Evolutionary conservation across 1,140 invertebrate genomes (phyloP).

Genomic region (Macrotrachela quadricornifera): DNA sequence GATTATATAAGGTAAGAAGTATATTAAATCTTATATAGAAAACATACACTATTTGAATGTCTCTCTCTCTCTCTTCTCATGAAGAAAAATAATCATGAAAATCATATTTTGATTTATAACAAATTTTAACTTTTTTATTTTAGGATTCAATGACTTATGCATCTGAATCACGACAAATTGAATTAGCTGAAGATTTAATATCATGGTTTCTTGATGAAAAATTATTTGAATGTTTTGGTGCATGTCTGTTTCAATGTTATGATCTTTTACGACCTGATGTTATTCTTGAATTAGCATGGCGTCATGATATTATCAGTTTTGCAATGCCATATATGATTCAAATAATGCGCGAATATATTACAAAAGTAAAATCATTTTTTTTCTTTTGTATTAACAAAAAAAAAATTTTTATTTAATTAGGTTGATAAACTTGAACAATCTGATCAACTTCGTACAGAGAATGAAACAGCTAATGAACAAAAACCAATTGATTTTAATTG

Average conservation of each 20-base stretch:
- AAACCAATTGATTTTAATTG: constrained; percentile 71
- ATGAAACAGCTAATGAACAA: constrained; percentile 68
- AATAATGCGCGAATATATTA: constrained; percentile 47
- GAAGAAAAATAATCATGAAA: too few species aligned
- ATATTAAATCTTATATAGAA: neutral
- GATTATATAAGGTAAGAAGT: constrained; percentile 53
- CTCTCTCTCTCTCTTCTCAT: too few species aligned
- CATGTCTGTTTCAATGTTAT: constrained; percentile 94
- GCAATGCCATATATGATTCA: constrained; percentile 97
- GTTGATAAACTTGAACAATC: constrained; percentile 65
- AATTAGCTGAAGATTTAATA: constrained; percentile 86
- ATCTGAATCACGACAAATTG: constrained; percentile 78
- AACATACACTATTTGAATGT: too few species aligned
- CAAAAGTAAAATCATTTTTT: constrained; percentile 25
- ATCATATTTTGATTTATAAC: too few species aligned
- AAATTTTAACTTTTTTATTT: constrained; percentile 4
- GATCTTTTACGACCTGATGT: constrained; percentile 92
- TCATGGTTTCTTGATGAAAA: constrained; percentile 88
- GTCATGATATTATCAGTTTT: constrained; percentile 94
- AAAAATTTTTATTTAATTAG: too few species aligned
- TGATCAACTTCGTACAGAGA: constrained; percentile 62
- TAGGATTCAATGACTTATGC: constrained; percentile 98
- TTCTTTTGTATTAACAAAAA: too few species aligned
- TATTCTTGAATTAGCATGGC: constrained; percentile 87
- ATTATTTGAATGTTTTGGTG: constrained; percentile 89